Conservation (phyloP, 2,113 vertebrate genomes). For the Vidua macroura region DNA sequence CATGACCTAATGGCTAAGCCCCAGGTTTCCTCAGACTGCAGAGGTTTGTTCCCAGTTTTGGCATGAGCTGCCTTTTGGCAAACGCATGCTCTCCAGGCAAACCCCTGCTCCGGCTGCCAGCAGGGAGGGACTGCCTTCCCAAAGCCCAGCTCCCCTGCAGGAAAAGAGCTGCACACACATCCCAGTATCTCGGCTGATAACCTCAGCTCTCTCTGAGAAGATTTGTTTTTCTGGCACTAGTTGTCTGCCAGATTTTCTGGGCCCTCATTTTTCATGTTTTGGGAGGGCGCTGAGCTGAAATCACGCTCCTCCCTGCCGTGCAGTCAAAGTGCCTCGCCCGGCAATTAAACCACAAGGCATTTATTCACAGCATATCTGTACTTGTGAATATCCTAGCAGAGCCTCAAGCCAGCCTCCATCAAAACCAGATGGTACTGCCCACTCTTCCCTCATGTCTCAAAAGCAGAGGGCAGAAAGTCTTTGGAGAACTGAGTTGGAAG, state of each 20-base stretch:
- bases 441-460: slow-evolving; percentile 54
- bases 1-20: slow-evolving; percentile 19
- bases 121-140: neutral
- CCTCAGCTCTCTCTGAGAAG: neutral
- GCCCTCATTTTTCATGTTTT: slow-evolving; percentile 1
- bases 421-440: slow-evolving; percentile 67
- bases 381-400: slow-evolving; percentile 41
- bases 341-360: slow-evolving; percentile 26
- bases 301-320: neutral
- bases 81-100: fast-evolving
- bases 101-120: neutral
- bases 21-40: slow-evolving; percentile 29
- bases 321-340: neutral
- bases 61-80: neutral
- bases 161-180: neutral
- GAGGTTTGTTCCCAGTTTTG: slow-evolving; percentile 16
- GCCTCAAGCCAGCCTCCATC: slow-evolving; percentile 36
- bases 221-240: slow-evolving; percentile 9
- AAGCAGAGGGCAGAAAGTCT: slow-evolving; percentile 49
- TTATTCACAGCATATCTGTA: slow-evolving; percentile 39
- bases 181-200: neutral
- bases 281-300: slow-evolving; percentile 18
- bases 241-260: neutral
- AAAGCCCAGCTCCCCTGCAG: neutral
- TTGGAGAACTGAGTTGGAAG: slow-evolving; percentile 41